Base-by-base conservation (phyloP, 2,113 vertebrate species). In the Romanogobio albipinnatus region DNA sequence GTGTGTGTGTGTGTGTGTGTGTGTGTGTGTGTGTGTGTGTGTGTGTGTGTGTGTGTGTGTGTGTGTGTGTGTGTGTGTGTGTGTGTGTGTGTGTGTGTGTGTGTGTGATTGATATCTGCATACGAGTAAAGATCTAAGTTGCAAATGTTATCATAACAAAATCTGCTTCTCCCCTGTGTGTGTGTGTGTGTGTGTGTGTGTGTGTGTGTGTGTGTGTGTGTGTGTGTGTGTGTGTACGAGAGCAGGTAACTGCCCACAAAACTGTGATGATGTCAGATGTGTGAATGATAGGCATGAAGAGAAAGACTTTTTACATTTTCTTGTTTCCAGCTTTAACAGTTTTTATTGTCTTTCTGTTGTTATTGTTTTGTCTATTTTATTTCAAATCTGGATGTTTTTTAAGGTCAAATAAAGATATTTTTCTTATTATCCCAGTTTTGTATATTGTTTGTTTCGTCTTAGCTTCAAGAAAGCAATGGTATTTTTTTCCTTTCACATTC, bases 251-350 rank as follows among this genome's bases (percentile, higher is more conserved):
- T 83, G 88, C 90, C 92, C 89, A 87, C 8, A 73, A 88, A 77
- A 43, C 85, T 90, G 88, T 91, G 85, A 71, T 91, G 86, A 70
- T 86, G 89, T 91, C 91, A 92, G 93, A 92, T 88, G 92, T 87
- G 77, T 86, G 73, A 85, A 85, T 66, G 77, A 61, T 68, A 86
- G 86, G 82, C 86, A 86, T 85, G 88, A 86, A 90, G 92, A 92
- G 91, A 93, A 94, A 94, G 91, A 92, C 84, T 58, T 77, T 61
- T 71, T 9, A 9, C 19, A 26, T 39, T 22, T 47, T 29, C n/a
- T 8, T 24, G 56, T 61, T 53, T 62, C n/a, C 43, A 11, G 68
- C 68, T 76, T 39, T 70, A 68, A 9, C 33, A 2, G 33, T 70
- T 70, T 43, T 70, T 11, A 11, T 43, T 43, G 64, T 74, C 17